These are phyloP conservation scores for Oncopodura yosiiana DNA, from an alignment of 1,140 invertebrate genomes.

Conservation along the genomic window DNA sequence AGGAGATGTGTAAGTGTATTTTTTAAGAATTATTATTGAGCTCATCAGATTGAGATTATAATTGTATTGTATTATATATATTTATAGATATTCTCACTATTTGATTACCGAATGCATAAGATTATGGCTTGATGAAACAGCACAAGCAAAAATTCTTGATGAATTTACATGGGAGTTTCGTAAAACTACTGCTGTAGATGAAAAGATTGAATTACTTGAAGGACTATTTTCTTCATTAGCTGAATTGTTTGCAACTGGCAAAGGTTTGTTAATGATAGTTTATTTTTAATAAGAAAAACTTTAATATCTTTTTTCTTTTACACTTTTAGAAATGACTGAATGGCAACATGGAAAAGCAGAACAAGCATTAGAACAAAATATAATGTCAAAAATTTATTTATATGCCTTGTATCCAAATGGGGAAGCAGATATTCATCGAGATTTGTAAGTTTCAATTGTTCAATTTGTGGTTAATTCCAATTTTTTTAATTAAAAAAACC, in stretches of 20 bases:
- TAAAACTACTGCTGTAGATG: conserved; percentile 61
- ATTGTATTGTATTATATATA: too few species aligned
- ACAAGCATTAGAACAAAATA: conserved; percentile 64
- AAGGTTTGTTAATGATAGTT: conserved; percentile 16
- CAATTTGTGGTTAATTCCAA: not conserved
- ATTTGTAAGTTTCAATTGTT: conserved; percentile 57
- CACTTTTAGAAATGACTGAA: conserved; percentile 49
- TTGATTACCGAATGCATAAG: conserved; percentile 68
- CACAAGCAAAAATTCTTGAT: conserved; percentile 35
- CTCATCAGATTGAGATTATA: too few species aligned
- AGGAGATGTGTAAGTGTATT: too few species aligned
- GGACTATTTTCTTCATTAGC: conserved; percentile 19
- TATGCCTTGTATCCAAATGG: conserved; percentile 94
- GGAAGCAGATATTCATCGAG: conserved; percentile 84
- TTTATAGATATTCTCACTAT: conserved; percentile 64
- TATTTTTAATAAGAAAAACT: not conserved
- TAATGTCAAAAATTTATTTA: conserved; percentile 81
- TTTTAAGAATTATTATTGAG: too few species aligned
- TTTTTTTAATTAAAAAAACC: not conserved
- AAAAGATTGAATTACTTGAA: conserved; percentile 64
- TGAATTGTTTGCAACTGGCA: conserved; percentile 19
- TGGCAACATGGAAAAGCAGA: conserved; percentile 56
- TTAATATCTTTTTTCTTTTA: conserved; percentile 41
- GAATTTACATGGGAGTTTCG: conserved; percentile 68
- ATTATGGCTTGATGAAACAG: conserved; percentile 56